These are phyloP conservation scores for Melanotaenia duboulayi DNA, from an alignment of 2,113 vertebrate genomes.

Conservation along the genomic window DNA sequence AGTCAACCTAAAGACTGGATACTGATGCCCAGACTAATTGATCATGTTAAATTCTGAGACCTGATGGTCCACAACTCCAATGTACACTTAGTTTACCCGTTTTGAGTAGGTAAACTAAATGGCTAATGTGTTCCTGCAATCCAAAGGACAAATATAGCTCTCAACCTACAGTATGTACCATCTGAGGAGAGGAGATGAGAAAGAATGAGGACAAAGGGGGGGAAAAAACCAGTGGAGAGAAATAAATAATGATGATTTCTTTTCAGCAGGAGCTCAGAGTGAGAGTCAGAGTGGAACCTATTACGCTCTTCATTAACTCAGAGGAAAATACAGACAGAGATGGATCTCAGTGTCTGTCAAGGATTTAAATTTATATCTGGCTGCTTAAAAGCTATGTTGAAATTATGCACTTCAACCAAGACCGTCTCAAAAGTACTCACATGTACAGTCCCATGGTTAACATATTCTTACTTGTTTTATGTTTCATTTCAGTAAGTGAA, in stretches of 20 bases:
- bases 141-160: constrained; percentile 23
- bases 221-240: constrained; percentile 30
- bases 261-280: constrained; percentile 22
- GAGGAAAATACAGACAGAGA: constrained; percentile 29
- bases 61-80: too few species aligned
- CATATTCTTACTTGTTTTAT: neutral
- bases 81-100: neutral
- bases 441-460: too few species aligned
- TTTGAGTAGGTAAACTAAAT: constrained; percentile 13
- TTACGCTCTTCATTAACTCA: constrained; percentile 45
- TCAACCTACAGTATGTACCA: constrained; percentile 12
- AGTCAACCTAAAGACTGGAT: neutral
- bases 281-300: constrained; percentile 40
- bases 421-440: neutral
- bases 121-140: constrained; percentile 15
- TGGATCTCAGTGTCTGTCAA: constrained; percentile 6
- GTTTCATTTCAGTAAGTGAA: too few species aligned
- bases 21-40: neutral
- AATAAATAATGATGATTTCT: constrained; percentile 44
- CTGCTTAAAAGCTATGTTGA: neutral
- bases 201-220: constrained; percentile 29
- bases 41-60: neutral
- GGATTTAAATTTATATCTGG: constrained; percentile 8
- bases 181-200: constrained; percentile 29
- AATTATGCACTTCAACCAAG: constrained; percentile 4